A percentile compares a stretch with the other conserved stretches of the same genome.
Conservation (phyloP, 1,140 invertebrate genomes). For the Monochamus saltuarius region DNA sequence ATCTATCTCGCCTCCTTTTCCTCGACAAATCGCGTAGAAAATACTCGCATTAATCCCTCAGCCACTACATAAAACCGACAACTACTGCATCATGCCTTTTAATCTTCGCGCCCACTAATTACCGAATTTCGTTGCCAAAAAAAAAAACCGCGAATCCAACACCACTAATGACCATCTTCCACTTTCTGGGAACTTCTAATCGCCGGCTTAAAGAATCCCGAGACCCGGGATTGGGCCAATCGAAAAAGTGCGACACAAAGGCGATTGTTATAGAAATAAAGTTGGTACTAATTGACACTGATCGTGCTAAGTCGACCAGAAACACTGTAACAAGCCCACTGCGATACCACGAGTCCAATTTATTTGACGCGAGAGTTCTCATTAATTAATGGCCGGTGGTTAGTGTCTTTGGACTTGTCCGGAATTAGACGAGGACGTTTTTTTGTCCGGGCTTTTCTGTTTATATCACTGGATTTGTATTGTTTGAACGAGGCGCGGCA, state of each 20-base stretch:
- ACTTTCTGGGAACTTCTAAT: conserved; percentile 20
- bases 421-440: no score
- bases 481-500: no score
- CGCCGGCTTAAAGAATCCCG: conserved; percentile 15
- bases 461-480: no score
- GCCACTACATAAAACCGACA: no score
- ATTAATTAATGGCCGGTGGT: conserved; percentile 20
- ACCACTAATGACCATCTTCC: conserved; percentile 14
- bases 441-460: no score
- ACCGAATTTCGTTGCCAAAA: background rate
- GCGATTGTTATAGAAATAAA: conserved; percentile 33
- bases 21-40: background rate
- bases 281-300: conserved; percentile 33
- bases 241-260: conserved; percentile 25
- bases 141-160: conserved; percentile 1
- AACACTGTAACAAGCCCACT: conserved; percentile 22
- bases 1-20: no score
- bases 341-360: conserved; percentile 24
- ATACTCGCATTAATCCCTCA: background rate
- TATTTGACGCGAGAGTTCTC: conserved; percentile 20
- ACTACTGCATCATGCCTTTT: no score
- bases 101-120: background rate
- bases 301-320: conserved; percentile 35
- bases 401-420: conserved; percentile 10
- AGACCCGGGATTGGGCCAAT: conserved; percentile 28